These are phyloP conservation scores for Caenorhabditis elegans DNA, from an alignment of 1,140 invertebrate species.

Conservation along the genomic window WBcel235 BX284606.5:15372501-15373000, in stretches of 20 bases:
- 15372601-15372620: slow-evolving; percentile 59
- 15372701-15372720: slow-evolving; percentile 57
- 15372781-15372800: slow-evolving; percentile 54
- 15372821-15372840: background rate
- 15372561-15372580: slow-evolving; percentile 64
- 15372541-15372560: slow-evolving; percentile 60
- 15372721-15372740: slow-evolving; percentile 49
- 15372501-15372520: slow-evolving; percentile 54
- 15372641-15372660: background rate
- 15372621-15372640: slow-evolving; percentile 54
- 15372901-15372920: background rate
- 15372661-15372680: background rate
- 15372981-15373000: slow-evolving; percentile 27
- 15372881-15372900: slow-evolving; percentile 34
- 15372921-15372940: too few relatives aligned
- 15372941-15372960: background rate
- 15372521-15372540: slow-evolving; percentile 60
- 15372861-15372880: slow-evolving; percentile 26
- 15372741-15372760: slow-evolving; percentile 46
- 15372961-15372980: slow-evolving; percentile 29
- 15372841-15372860: slow-evolving; percentile 34
- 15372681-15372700: slow-evolving; percentile 51
- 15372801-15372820: slow-evolving; percentile 14
- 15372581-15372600: slow-evolving; percentile 62
- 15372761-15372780: slow-evolving; percentile 47